phyloP scores from a whole-genome alignment of 1,140 invertebrate genomes.

The Tyrophagus putrescentiae region DNA sequence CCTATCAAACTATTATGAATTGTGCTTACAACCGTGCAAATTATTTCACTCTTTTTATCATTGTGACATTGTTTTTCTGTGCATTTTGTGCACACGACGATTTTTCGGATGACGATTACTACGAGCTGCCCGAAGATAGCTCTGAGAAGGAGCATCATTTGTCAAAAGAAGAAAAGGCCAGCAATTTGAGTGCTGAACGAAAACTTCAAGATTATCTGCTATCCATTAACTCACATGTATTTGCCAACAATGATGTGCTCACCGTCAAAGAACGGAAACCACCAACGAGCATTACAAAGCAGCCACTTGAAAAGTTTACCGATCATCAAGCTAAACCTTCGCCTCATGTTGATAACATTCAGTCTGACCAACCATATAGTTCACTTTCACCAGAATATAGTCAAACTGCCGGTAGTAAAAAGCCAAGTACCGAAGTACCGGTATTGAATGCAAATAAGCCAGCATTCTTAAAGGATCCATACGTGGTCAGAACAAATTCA shows the following conservation, averaged over 20 bases:
- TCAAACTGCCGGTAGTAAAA: too few species aligned
- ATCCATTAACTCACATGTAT: not conserved
- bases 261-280: not conserved
- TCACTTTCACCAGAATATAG: too few species aligned
- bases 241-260: not conserved
- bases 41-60: not conserved
- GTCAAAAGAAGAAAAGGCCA: not conserved
- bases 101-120: slow-evolving; percentile 3
- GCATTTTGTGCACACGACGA: not conserved
- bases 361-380: too few species aligned
- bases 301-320: too few species aligned
- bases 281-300: not conserved
- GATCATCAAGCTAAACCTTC: too few species aligned
- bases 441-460: too few species aligned
- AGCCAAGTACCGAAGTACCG: too few species aligned
- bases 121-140: not conserved
- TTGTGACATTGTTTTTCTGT: not conserved
- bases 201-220: not conserved
- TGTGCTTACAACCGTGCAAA: not conserved
- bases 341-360: too few species aligned
- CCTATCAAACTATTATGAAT: not conserved
- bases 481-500: too few species aligned
- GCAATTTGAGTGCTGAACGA: not conserved
- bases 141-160: not conserved
- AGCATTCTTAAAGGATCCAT: too few species aligned